Percentiles rank a stretch among this genome's conserved stretches.
phyloP scores from a whole-genome alignment of 2,888 invertebrate species.

The Drosophila phalerata region DNA sequence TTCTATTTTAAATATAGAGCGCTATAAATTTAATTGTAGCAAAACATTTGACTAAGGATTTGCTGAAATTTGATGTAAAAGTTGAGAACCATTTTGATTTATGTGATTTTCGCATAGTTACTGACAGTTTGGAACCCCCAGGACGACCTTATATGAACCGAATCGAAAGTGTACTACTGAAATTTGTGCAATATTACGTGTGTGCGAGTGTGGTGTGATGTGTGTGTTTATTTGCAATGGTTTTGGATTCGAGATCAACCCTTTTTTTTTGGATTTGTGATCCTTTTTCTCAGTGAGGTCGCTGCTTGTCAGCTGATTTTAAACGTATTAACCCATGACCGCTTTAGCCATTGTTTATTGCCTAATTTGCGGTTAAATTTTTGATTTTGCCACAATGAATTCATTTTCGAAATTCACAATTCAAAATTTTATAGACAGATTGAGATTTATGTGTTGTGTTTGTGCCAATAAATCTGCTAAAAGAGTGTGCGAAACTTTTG shows the following conservation, averaged over 20 bases:
- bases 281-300: neutral
- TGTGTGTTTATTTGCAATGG: constrained; percentile 26
- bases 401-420: constrained; percentile 40
- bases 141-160: constrained; percentile 2
- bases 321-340: constrained; percentile 78
- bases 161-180: constrained; percentile 15
- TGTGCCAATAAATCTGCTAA: constrained; percentile 11
- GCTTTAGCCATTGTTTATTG: constrained; percentile 75
- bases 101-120: neutral
- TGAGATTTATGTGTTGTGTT: constrained; percentile 71
- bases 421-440: constrained; percentile 53
- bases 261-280: constrained; percentile 35
- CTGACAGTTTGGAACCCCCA: constrained; percentile 5
- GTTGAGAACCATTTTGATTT: constrained; percentile 11
- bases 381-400: constrained; percentile 67
- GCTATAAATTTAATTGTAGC: neutral
- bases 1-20: neutral
- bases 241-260: constrained; percentile 45
- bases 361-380: constrained; percentile 74
- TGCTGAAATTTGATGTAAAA: neutral
- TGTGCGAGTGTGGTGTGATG: constrained; percentile 13
- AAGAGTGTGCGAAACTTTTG: constrained; percentile 45
- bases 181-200: constrained; percentile 28
- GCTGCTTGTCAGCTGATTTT: constrained; percentile 61
- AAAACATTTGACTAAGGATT: constrained; percentile 16